Evolutionary conservation across 2,113 vertebrate species (phyloP).

Genomic region (Solea senegalensis): DNA sequence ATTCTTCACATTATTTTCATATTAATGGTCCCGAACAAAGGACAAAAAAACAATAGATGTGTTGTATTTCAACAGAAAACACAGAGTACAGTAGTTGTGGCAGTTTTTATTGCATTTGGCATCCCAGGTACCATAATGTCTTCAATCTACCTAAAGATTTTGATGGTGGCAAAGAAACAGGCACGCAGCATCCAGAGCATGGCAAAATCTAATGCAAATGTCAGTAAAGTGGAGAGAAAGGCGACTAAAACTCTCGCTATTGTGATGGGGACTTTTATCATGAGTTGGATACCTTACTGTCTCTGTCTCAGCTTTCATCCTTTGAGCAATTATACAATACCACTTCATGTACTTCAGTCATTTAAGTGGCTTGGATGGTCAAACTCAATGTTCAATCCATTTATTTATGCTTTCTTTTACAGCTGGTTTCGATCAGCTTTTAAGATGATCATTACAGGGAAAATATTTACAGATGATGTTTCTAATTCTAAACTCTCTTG

Average conservation of each 20-base stretch:
- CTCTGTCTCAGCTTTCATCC: too few relatives aligned
- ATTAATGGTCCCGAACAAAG: neutral
- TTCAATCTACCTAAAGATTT: too few relatives aligned
- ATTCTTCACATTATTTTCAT: too few relatives aligned
- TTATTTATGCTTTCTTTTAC: conserved; percentile 51
- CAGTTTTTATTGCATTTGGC: too few relatives aligned
- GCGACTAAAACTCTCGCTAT: conserved; percentile 40
- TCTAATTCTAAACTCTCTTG: too few relatives aligned
- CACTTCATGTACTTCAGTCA: conserved; percentile 9
- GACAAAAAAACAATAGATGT: too few relatives aligned
- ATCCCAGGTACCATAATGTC: too few relatives aligned
- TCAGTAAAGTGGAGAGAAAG: conserved; percentile 34
- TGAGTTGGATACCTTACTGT: too few relatives aligned
- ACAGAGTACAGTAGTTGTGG: too few relatives aligned
- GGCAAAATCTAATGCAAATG: neutral
- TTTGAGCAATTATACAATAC: neutral
- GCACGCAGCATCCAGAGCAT: too few relatives aligned
- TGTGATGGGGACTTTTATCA: neutral
- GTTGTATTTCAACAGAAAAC: too few relatives aligned
- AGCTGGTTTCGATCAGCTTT: conserved; percentile 45
- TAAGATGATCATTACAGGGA: conserved; percentile 41
- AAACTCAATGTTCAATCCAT: conserved; percentile 43
- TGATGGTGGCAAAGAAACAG: too few relatives aligned
- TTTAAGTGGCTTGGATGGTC: conserved; percentile 25
- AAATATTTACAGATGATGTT: conserved; percentile 18